Evolutionary conservation across 2,797 vertebrate species (phyloP).

Genomic region (Spatula clypeata): DNA sequence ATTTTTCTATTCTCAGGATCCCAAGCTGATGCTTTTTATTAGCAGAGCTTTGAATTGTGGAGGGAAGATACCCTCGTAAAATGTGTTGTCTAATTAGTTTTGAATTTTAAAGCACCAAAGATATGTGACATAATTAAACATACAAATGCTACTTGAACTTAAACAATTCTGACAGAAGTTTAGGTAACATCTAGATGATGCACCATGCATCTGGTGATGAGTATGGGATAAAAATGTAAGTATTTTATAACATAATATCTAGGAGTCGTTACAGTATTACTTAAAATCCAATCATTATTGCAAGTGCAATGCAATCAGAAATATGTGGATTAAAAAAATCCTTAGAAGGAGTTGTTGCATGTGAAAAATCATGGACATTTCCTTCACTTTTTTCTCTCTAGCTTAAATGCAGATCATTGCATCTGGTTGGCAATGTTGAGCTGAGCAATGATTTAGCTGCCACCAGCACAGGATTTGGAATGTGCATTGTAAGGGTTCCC

Average conservation of each 20-base stretch:
- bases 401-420: not conserved
- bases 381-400: not conserved
- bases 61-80: slow-evolving; percentile 41
- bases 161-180: slow-evolving; percentile 44
- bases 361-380: not conserved
- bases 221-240: accelerated
- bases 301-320: not conserved
- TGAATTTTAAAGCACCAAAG: slow-evolving; percentile 53
- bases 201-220: accelerated
- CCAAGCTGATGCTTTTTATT: slow-evolving; percentile 21
- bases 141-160: slow-evolving; percentile 34
- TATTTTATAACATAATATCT: not conserved
- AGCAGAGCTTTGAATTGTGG: slow-evolving; percentile 8
- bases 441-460: accelerated
- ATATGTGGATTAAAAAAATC: not conserved
- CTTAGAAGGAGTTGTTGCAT: not conserved
- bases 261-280: not conserved
- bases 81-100: slow-evolving; percentile 68
- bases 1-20: not conserved
- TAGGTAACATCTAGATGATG: not conserved
- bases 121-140: slow-evolving; percentile 65
- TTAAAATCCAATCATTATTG: not conserved
- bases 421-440: not conserved
- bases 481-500: accelerated
- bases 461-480: accelerated